Evolutionary conservation across 2,113 vertebrate species (phyloP).

Genomic region (Pteronura brasiliensis): DNA sequence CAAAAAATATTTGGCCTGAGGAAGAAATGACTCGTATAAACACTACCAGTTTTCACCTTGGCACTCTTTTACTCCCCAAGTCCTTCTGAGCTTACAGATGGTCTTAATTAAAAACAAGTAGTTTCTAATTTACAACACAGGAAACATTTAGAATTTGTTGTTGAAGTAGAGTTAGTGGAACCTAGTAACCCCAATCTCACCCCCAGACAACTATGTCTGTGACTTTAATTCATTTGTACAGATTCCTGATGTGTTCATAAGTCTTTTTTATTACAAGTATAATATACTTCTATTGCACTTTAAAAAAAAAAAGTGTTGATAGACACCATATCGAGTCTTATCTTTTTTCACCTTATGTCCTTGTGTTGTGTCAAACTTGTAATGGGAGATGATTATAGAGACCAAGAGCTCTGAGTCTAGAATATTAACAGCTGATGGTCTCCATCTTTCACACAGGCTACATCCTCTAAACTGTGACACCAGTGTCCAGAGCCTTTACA

Average conservation of each 20-base stretch:
- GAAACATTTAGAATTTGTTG: constrained; percentile 75
- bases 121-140: constrained; percentile 80
- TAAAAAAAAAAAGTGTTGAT: not conserved
- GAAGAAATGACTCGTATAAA: constrained; percentile 48
- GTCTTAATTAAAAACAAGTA: constrained; percentile 73
- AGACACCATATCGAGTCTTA: constrained; percentile 23
- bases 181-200: constrained; percentile 66
- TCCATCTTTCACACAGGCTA: not conserved
- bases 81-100: constrained; percentile 61
- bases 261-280: constrained; percentile 68
- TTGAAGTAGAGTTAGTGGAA: constrained; percentile 74
- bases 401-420: not conserved
- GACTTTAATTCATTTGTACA: constrained; percentile 70
- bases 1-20: not conserved
- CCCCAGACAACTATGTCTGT: constrained; percentile 45
- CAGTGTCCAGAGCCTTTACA: constrained; percentile 38
- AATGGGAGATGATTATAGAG: not conserved
- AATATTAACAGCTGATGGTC: not conserved
- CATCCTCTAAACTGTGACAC: constrained; percentile 32
- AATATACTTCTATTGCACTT: constrained; percentile 42
- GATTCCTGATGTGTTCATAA: constrained; percentile 53
- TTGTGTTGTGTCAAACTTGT: not conserved
- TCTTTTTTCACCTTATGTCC: not conserved
- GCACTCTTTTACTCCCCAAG: not conserved
- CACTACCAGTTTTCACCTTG: constrained; percentile 9